Evolutionary conservation across 2,113 vertebrate species (phyloP).

Genomic region (Amphilophus citrinellus): DNA sequence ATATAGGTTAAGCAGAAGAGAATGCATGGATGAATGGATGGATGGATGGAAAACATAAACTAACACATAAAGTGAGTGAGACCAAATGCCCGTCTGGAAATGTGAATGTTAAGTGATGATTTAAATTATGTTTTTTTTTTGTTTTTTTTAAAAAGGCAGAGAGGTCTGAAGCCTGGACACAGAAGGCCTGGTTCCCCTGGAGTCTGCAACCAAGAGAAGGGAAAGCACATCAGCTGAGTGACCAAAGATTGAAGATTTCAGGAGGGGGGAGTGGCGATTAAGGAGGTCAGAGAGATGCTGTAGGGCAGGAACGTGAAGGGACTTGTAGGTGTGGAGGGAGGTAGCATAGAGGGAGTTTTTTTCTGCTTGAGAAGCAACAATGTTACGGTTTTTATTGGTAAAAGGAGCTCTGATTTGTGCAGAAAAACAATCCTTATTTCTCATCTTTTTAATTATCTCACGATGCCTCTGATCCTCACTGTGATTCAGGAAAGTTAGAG

Average conservation of each 20-base stretch:
- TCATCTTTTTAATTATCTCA: background rate
- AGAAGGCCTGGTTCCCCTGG: background rate
- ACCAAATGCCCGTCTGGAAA: no score
- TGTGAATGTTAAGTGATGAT: no score
- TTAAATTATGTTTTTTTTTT: no score
- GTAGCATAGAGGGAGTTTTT: background rate
- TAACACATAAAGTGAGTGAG: no score
- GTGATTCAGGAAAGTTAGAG: background rate
- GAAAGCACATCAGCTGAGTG: background rate
- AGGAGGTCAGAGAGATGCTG: background rate
- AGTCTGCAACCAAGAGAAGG: background rate
- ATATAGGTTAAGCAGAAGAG: no score
- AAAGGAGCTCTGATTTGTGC: background rate
- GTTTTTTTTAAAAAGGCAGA: no score
- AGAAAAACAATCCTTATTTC: background rate
- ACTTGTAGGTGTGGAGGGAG: background rate
- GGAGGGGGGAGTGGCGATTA: constrained; percentile 4
- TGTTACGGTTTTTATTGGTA: background rate
- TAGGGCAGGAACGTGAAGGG: background rate
- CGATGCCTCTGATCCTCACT: background rate
- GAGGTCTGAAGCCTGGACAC: no score
- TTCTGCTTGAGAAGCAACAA: background rate
- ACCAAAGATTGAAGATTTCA: background rate
- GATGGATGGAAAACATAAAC: no score
- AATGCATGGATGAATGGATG: no score